Evolutionary conservation across 37 sponge, comb jelly and placozoan species (phyloP), one percentile per base, ranked within the genome.

Genomic region (Bolinopsis microptera): DNA sequence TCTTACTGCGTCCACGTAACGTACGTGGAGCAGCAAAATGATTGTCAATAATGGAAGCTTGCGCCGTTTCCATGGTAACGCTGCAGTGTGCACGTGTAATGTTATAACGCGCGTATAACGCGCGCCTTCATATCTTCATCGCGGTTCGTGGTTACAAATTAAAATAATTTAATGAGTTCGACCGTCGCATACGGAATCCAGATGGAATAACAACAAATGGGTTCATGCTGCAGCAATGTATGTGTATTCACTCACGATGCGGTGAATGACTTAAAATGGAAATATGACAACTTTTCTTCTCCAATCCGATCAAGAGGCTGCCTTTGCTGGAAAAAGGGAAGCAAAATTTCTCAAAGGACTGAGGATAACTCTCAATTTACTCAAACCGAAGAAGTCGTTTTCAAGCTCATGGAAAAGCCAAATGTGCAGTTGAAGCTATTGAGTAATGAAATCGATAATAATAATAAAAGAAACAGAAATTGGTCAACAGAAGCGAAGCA

Each of bases 351-450:
- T 2, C 25, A 70, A 70, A 1, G 2, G 3, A 26, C 3, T 1
- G 26, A 70, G 2, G 26, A 22, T n/a, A 70, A 22, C 3, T 28
- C 74, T 2, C 3, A 3, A 9, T 22, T 2, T 26, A 34, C 37
- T 30, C 82, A 80, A 30, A 80, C 82, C 9, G 82, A 80, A 30
- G 82, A 80, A 33, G 38, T 34, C 2, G 82, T 80, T 13, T 80
- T 80, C 22, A 33, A 28, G 23, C 3, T 80, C 38, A 80, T 80
- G 82, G 2, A 80, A 22, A 8, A 28, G 3, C 3, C 22, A 21
- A 80, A 80, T 22, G 32, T 5, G 16, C 82, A 13, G 23, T 22
- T 80, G 23, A 13, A 13, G 2, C 37, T 35, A 32, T 8, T 34
- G 35, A 80, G 32, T 18, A 8, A 8, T 1, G 82, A 35, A 28